A percentile compares a stretch with the other conserved stretches of the same genome.
These are phyloP conservation scores for Haliclystus octoradiatus DNA, from an alignment of 30 jellyfish, hydroid and myxozoan genomes.

Conservation along the genomic window DNA sequence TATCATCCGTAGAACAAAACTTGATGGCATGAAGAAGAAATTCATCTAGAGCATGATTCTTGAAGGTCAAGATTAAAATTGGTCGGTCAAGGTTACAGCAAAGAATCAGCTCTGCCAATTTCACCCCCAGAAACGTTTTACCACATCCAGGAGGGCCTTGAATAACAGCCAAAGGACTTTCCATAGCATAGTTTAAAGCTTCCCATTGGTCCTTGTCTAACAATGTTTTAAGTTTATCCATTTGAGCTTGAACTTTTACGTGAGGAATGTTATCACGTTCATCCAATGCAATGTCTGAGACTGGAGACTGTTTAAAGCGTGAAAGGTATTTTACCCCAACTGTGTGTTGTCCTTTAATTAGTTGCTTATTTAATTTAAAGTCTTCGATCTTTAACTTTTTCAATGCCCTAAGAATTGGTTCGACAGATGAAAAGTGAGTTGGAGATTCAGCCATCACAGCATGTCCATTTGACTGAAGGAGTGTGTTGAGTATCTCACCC, in stretches of 20 bases:
- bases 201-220: conserved; percentile 39
- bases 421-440: conserved; percentile 38
- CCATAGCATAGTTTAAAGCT: conserved; percentile 24
- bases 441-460: conserved; percentile 64
- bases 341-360: too few relatives aligned
- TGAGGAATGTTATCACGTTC: not conserved
- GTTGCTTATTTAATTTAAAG: conserved; percentile 23
- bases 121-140: conserved; percentile 48
- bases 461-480: conserved; percentile 7
- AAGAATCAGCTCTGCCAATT: conserved; percentile 18
- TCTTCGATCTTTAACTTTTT: conserved; percentile 17
- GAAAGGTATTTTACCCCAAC: too few relatives aligned
- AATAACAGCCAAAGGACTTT: conserved; percentile 34
- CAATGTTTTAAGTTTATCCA: conserved; percentile 1
- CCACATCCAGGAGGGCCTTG: conserved; percentile 89
- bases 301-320: not conserved
- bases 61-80: conserved; percentile 49
- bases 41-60: conserved; percentile 74
- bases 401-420: conserved; percentile 41
- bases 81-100: conserved; percentile 21
- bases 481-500: conserved; percentile 14
- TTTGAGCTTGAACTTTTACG: too few relatives aligned
- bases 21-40: conserved; percentile 20
- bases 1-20: conserved; percentile 4
- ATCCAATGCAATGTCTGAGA: not conserved